Base-by-base conservation (phyloP, 2,113 vertebrate genomes). In the Phrynocephalus versicolor region DNA sequence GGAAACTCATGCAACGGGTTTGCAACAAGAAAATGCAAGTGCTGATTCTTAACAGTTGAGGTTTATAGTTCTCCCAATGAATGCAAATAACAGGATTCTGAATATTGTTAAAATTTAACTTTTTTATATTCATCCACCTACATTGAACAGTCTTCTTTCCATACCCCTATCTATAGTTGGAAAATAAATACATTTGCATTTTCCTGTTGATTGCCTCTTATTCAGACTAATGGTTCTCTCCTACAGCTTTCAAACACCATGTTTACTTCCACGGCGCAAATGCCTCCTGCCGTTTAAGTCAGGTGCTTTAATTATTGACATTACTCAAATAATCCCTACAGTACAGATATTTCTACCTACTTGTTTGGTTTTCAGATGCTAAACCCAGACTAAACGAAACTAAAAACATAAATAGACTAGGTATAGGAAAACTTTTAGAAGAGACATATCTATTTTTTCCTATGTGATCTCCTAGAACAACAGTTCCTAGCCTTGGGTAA, bases 161-260 rank as follows among this genome's bases (percentile, higher is more conserved):
- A 92, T 74, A 62, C 37, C 64, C 51, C 39, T 82, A 70, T n/a
- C n/a, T 84, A 83, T 62, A 23, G 76, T 84, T 13, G 57, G 85
- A 70, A 3, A 81, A 35, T 81, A 81, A 9, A 27, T 67, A 80
- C 8, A 3, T 0, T 25, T 9, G 78, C 30, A 71, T 71, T 1
- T 35, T 10, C 15, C 12, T 37, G 0, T 9, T 1, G 19, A 15
- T 3, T 0, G 5, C 27, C 72, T 82, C 85, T 79, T 0, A 0
- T 35, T 19, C 79, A 88, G 5, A 0, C 0, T 0, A 27, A 23
- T 23, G 77, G 3, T 69, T 19, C 16, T 82, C 69, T 62, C 64
- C n/a, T 33, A 58, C 51, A 41, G 55, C 15, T 79, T 78, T 58
- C n/a, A 70, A 37, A 60, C 70, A 27, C 16, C 0, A 2, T 1